These are phyloP conservation scores for Calypte anna DNA, from an alignment of 2,113 vertebrate species.

Conservation along the genomic window DNA sequence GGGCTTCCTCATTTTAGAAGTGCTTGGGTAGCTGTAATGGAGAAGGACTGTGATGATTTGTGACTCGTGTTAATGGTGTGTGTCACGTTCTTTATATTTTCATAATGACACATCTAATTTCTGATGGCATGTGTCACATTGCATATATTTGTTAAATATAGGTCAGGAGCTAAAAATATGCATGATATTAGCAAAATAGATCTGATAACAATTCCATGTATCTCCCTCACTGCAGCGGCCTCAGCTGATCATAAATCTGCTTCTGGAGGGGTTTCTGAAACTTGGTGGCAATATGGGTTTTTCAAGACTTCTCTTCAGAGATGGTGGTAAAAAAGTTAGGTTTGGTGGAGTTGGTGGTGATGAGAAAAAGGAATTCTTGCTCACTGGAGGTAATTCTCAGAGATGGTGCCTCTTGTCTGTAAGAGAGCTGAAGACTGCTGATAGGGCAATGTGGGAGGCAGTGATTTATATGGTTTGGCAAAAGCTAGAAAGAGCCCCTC, in stretches of 20 bases:
- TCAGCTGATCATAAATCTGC: neutral
- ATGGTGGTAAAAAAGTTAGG: neutral
- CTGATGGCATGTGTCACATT: constrained; percentile 40
- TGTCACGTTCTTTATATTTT: constrained; percentile 38
- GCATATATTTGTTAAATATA: constrained; percentile 47
- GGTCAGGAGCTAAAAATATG: constrained; percentile 31
- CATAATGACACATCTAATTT: constrained; percentile 19
- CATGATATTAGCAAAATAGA: constrained; percentile 1
- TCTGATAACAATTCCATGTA: neutral
- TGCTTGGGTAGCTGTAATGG: constrained; percentile 30
- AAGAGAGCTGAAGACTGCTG: neutral
- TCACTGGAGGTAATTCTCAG: neutral
- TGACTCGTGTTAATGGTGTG: constrained; percentile 69
- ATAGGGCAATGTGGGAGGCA: neutral
- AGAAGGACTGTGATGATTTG: constrained; percentile 32
- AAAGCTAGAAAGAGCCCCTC: neutral
- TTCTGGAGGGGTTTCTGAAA: neutral
- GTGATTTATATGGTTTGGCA: neutral
- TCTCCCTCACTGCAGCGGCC: neutral
- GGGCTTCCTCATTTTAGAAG: neutral
- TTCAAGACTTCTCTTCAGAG: neutral
- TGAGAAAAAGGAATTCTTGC: neutral
- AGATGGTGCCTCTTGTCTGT: neutral
- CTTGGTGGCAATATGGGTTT: neutral
- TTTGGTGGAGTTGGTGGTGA: neutral